These are phyloP conservation scores for Chironomus tentans DNA, from an alignment of 2,888 invertebrate genomes.

Conservation along the genomic window DNA sequence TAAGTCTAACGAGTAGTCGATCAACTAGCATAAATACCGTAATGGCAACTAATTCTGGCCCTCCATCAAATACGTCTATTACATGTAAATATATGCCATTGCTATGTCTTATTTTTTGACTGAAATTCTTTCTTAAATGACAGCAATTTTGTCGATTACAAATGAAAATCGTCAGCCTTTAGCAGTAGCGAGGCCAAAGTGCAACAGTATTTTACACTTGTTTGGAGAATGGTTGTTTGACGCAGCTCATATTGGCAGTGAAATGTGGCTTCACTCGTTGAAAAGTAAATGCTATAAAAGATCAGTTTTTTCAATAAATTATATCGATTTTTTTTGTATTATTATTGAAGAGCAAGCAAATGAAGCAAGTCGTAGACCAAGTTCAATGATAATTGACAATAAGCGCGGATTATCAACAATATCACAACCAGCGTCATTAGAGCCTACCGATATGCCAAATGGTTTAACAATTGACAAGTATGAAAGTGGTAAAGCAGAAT, in stretches of 20 bases:
- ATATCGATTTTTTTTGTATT: no score
- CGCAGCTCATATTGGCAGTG: conserved; percentile 83
- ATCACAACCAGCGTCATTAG: conserved; percentile 56
- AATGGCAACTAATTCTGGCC: conserved; percentile 59
- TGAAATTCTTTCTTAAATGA: conserved; percentile 28
- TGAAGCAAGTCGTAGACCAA: conserved; percentile 52
- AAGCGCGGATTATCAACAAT: conserved; percentile 46
- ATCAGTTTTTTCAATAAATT: no score
- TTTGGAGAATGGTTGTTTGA: conserved; percentile 97
- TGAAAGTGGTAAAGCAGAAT: conserved; percentile 84
- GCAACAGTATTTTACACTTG: conserved; percentile 89
- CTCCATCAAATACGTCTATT: conserved; percentile 56
- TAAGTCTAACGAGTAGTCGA: conserved; percentile 66
- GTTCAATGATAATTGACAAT: conserved; percentile 56
- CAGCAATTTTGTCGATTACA: conserved; percentile 54
- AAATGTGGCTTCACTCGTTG: conserved; percentile 48
- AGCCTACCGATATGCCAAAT: conserved; percentile 57
- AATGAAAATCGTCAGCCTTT: conserved; percentile 56
- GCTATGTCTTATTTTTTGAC: conserved; percentile 27
- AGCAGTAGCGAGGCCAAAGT: conserved; percentile 73
- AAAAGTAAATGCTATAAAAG: conserved; percentile 42
- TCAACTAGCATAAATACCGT: conserved; percentile 53
- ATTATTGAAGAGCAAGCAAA: conserved; percentile 38
- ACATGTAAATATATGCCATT: conserved; percentile 46
- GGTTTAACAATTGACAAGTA: conserved; percentile 67